Percentiles rank a stretch among this genome's conserved stretches.
phyloP scores from a whole-genome alignment of 1,140 invertebrate genomes.

The Drosophila biarmipes region DNA sequence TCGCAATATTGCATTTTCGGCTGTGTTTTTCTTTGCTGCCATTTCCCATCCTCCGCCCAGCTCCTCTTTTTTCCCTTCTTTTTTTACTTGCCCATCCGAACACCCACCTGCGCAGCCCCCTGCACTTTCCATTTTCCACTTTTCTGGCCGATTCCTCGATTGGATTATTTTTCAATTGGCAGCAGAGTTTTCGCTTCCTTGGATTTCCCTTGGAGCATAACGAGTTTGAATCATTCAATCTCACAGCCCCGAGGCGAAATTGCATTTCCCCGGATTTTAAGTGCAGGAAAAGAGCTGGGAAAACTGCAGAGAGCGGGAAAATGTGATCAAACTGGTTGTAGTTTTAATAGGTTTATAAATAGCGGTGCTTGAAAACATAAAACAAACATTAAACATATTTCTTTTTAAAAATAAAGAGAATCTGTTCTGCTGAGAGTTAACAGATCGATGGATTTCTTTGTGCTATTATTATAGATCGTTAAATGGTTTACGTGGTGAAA shows the following conservation, averaged over 20 bases:
- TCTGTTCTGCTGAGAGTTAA: too few relatives aligned
- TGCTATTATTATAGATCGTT: too few relatives aligned
- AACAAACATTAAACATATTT: too few relatives aligned
- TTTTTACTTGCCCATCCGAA: neutral
- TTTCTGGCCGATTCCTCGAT: slow-evolving; percentile 57
- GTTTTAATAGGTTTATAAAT: neutral
- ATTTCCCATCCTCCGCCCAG: slow-evolving; percentile 2
- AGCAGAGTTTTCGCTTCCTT: slow-evolving; percentile 71
- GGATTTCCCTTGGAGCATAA: slow-evolving; percentile 21
- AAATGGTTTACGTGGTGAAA: too few relatives aligned
- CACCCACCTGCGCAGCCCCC: neutral
- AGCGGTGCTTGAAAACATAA: too few relatives aligned
- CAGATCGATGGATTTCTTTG: too few relatives aligned
- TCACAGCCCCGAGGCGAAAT: neutral
- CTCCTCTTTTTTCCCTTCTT: neutral
- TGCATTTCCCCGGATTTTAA: slow-evolving; percentile 12
- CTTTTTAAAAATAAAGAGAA: too few relatives aligned
- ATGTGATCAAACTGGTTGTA: neutral
- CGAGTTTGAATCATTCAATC: slow-evolving; percentile 30
- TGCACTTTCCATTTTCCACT: slow-evolving; percentile 48
- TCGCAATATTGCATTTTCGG: slow-evolving; percentile 78
- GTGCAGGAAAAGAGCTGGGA: neutral
- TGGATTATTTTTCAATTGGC: slow-evolving; percentile 74
- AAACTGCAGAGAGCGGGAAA: neutral
- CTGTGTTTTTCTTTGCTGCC: slow-evolving; percentile 19